Evolutionary conservation across 2,888 invertebrate genomes (phyloP).

Genomic region (Hipparchia sbordonii): DNA sequence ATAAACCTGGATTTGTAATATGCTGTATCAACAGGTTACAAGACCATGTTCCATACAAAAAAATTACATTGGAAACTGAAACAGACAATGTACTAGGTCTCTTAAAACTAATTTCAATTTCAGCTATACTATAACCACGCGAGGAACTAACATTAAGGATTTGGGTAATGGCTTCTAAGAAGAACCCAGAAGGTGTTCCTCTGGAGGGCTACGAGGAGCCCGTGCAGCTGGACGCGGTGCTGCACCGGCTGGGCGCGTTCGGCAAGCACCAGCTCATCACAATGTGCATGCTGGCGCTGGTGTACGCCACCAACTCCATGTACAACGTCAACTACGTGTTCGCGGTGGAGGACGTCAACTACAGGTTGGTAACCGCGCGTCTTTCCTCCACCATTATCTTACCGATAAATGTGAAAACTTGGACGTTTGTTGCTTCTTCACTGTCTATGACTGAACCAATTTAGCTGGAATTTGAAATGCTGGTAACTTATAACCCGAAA

Average conservation of each 20-base stretch:
- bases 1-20: too few relatives aligned
- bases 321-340: constrained; percentile 77
- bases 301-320: constrained; percentile 76
- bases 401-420: too few relatives aligned
- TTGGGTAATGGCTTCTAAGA: constrained; percentile 17
- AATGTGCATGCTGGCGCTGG: constrained; percentile 68
- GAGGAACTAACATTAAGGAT: neutral
- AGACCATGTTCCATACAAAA: too few relatives aligned
- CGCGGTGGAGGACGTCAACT: constrained; percentile 69
- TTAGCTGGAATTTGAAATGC: too few relatives aligned
- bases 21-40: too few relatives aligned
- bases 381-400: too few relatives aligned
- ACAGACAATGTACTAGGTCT: neutral
- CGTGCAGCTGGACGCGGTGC: constrained; percentile 70
- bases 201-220: constrained; percentile 39
- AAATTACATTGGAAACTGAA: too few relatives aligned
- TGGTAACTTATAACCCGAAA: too few relatives aligned
- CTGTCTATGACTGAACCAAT: too few relatives aligned
- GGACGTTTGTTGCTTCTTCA: too few relatives aligned
- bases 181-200: constrained; percentile 16
- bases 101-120: neutral
- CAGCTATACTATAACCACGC: neutral
- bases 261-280: constrained; percentile 74
- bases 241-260: constrained; percentile 72
- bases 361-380: constrained; percentile 51